Conservation (phyloP, 1,140 invertebrate genomes). For the Penaeus japonicus region DNA sequence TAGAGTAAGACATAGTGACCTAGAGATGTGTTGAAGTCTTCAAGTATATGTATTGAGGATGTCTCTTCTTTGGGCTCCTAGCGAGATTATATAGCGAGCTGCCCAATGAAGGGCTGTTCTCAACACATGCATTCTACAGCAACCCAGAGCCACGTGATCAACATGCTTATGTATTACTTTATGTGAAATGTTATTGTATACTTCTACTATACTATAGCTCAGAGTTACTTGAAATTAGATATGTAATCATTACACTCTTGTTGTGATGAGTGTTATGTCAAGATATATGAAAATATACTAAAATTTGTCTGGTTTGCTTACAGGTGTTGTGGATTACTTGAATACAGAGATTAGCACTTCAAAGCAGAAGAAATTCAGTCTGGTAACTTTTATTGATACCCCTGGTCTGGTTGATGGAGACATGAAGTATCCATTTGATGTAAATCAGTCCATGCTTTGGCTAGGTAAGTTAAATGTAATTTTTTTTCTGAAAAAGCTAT, state of each 20-base stretch:
- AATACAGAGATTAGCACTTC: slow-evolving; percentile 72
- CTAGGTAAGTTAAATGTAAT: slow-evolving; percentile 65
- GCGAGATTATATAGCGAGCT: slow-evolving; percentile 66
- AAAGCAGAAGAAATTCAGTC: slow-evolving; percentile 67
- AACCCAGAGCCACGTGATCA: too few relatives aligned
- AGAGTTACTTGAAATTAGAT: too few relatives aligned
- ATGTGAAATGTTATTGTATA: neutral
- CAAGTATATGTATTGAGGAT: slow-evolving; percentile 25
- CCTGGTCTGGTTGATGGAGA: slow-evolving; percentile 74
- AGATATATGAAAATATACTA: slow-evolving; percentile 4
- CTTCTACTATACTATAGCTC: neutral
- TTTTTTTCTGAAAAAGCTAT: neutral
- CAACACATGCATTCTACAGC: slow-evolving; percentile 41
- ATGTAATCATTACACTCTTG: neutral
- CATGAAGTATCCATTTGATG: slow-evolving; percentile 75
- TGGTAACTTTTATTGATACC: slow-evolving; percentile 73
- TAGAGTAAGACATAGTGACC: too few relatives aligned
- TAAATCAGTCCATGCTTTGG: slow-evolving; percentile 71
- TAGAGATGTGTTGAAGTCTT: neutral
- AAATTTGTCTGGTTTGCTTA: slow-evolving; percentile 52
- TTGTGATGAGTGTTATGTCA: neutral
- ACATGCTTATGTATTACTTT: neutral
- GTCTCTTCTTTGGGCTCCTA: slow-evolving; percentile 56
- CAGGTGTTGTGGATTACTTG: slow-evolving; percentile 71
- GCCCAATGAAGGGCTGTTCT: slow-evolving; percentile 73